phyloP scores from a whole-genome alignment of 2,888 invertebrate genomes.

The Xestia c-nigrum region DNA sequence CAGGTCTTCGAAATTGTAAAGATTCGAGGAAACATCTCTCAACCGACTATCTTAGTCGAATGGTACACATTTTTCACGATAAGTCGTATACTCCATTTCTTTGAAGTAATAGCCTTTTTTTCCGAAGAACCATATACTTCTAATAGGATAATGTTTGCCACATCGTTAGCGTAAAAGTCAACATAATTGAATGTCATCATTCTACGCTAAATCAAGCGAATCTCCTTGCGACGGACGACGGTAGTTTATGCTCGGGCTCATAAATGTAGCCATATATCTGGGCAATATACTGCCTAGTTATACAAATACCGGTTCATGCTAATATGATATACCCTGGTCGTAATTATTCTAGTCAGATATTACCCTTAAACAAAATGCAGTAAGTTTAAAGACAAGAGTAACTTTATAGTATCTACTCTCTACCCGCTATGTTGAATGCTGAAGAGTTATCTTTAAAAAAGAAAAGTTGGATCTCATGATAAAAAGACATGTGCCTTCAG shows the following conservation, averaged over 20 bases:
- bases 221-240: slow-evolving; percentile 23
- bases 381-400: not conserved
- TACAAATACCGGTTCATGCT: slow-evolving; percentile 29
- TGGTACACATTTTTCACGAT: not conserved
- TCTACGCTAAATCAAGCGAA: slow-evolving; percentile 45
- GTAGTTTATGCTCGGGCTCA: slow-evolving; percentile 38
- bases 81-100: not conserved
- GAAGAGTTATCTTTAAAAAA: not conserved
- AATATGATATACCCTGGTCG: slow-evolving; percentile 19
- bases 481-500: not conserved
- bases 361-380: slow-evolving; percentile 1
- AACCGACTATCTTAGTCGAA: not conserved
- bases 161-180: slow-evolving; percentile 33
- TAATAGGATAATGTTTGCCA: slow-evolving; percentile 18
- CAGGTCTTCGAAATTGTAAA: slow-evolving; percentile 4
- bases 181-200: slow-evolving; percentile 39
- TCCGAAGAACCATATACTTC: not conserved
- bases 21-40: not conserved
- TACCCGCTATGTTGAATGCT: slow-evolving; percentile 1
- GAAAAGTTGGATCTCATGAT: not conserved
- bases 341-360: slow-evolving; percentile 29
- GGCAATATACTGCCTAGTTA: slow-evolving; percentile 39
- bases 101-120: slow-evolving; percentile 14
- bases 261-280: slow-evolving; percentile 47
- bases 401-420: not conserved